phyloP scores from a whole-genome alignment of 2,113 vertebrate genomes.

The Anguilla japonica region DNA sequence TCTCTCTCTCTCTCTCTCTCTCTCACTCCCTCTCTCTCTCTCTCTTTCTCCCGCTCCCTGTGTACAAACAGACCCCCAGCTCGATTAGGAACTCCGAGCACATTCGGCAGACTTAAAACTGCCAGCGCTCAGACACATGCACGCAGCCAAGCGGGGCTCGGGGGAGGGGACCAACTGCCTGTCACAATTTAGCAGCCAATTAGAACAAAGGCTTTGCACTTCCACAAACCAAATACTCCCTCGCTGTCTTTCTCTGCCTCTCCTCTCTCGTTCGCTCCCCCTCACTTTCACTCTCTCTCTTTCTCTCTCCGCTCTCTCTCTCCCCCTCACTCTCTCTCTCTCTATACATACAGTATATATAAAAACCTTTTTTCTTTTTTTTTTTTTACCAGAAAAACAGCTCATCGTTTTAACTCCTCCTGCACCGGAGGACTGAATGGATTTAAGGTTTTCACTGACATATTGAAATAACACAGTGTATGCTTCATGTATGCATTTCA shows the following conservation, averaged over 20 bases:
- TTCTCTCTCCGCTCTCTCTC: slow-evolving; percentile 11
- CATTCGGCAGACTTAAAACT: slow-evolving; percentile 31
- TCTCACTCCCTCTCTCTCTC: slow-evolving; percentile 8
- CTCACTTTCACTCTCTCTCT: slow-evolving; percentile 38
- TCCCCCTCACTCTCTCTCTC: slow-evolving; percentile 8
- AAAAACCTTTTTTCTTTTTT: not conserved
- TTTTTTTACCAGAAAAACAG: slow-evolving; percentile 12
- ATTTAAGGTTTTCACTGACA: not conserved
- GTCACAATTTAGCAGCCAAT: slow-evolving; percentile 27
- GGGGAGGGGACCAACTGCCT: slow-evolving; percentile 34
- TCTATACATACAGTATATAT: slow-evolving; percentile 32
- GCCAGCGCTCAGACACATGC: slow-evolving; percentile 30
- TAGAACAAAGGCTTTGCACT: slow-evolving; percentile 25
- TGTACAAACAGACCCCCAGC: slow-evolving; percentile 28
- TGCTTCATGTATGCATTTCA: not conserved
- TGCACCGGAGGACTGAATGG: not conserved
- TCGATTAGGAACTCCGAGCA: slow-evolving; percentile 23
- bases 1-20: slow-evolving; percentile 23
- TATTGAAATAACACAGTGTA: not conserved
- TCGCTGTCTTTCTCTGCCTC: slow-evolving; percentile 5
- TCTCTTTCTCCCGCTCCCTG: slow-evolving; percentile 40
- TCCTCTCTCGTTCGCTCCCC: not conserved
- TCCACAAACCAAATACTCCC: slow-evolving; percentile 27
- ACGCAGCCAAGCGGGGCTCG: slow-evolving; percentile 18
- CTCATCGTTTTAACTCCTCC: slow-evolving; percentile 27